Evolutionary conservation across 1,140 invertebrate species (phyloP), one percentile per base, ranked within the genome.

Genomic region (Trichomalopsis sarcophagae): DNA sequence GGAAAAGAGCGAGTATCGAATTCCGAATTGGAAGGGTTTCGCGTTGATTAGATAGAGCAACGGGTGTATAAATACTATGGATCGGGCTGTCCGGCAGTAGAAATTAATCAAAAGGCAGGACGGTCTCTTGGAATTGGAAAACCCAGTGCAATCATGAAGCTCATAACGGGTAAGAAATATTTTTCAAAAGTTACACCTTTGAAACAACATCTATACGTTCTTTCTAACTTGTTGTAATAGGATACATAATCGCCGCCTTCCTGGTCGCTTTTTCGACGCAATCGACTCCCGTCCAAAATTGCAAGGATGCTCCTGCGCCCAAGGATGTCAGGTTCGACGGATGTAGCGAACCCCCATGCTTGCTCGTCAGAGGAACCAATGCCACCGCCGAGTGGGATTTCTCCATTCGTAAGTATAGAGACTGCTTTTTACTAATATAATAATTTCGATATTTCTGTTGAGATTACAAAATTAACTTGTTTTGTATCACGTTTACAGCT

Each of bases 331-430:
- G 79, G 5, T 75, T 91, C 6, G 11, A 85, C 0, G 89, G 88
- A 14, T 92, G 91, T 66, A 10, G 62, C 0, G 66, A 44, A 7
- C 69, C 40, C 1, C 90, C 90, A 0, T 92, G 91, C 78, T 0
- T n/a, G 3, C 40, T 91, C 0, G 30, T 83, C 10, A 86, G 85
- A 33, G 90, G 90, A 1, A 84, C 68, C 10, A 69, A 36, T 27
- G 77, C 87, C 0, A 69, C 14, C 0, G 91, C 87, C 1, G 69
- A 87, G 17, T 88, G 90, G 88, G 87, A 88, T 9, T 92, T 91
- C 66, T 0, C 1, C 1, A 88, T 85, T 5, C 17, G 91, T 92
- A 84, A 89, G 87, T 89, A 36, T 89, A 36, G 33, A 80, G 23
- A 55, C 44, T 69, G 27, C 9, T 27, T 27, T 36, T 36, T 36